These are phyloP conservation scores for Dastarcus helophoroides DNA, from an alignment of 2,888 invertebrate species.

Conservation along the genomic window DNA sequence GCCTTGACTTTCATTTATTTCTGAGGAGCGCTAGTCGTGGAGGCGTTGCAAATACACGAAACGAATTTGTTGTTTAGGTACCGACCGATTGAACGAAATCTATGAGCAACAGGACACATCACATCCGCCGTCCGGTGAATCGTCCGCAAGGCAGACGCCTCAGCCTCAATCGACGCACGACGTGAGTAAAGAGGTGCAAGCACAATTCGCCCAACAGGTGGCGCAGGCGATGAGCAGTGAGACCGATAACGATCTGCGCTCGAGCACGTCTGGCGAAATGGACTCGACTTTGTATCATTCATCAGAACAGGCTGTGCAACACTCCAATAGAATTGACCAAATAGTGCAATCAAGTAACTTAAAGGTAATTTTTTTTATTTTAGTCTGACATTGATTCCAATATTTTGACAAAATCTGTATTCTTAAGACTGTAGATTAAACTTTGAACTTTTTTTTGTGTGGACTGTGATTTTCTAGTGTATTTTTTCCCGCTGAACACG, in stretches of 20 bases:
- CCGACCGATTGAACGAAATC: conserved; percentile 33
- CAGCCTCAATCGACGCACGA: conserved; percentile 29
- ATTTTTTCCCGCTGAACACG: too few relatives aligned
- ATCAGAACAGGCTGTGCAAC: conserved; percentile 20
- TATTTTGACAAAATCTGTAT: too few relatives aligned
- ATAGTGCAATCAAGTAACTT: conserved; percentile 33
- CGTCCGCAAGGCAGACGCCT: conserved; percentile 40
- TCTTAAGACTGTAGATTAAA: too few relatives aligned
- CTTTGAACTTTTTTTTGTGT: too few relatives aligned
- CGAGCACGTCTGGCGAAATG: conserved; percentile 8
- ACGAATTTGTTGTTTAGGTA: conserved; percentile 24
- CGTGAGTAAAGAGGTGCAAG: conserved; percentile 29
- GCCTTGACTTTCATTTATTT: too few relatives aligned
- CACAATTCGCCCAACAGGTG: conserved; percentile 32
- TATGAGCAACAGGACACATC: conserved; percentile 25
- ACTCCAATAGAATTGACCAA: conserved; percentile 23
- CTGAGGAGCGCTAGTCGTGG: conserved; percentile 4
- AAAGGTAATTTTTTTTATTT: conserved; percentile 34
- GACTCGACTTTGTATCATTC: conserved; percentile 13
- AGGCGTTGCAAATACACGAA: background rate
- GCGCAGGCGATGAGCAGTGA: conserved; percentile 19
- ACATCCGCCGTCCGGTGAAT: conserved; percentile 37
- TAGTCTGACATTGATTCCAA: too few relatives aligned
- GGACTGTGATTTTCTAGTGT: too few relatives aligned
- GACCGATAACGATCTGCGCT: conserved; percentile 10